Conservation (phyloP, 2,113 vertebrate species). For the Leucosticte australis region DNA sequence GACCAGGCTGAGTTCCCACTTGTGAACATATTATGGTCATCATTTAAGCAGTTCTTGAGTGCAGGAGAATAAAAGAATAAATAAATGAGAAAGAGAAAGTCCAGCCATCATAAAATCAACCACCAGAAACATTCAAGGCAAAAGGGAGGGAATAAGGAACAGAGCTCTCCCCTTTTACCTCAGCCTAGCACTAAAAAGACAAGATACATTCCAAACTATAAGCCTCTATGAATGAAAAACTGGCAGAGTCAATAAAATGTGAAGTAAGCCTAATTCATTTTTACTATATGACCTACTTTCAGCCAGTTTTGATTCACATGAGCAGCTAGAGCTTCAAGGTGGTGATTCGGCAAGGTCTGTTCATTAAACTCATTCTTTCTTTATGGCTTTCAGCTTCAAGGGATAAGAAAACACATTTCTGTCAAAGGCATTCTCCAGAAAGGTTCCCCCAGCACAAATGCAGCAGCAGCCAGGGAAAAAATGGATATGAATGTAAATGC, state of each 20-base stretch:
- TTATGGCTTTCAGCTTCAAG: constrained; percentile 64
- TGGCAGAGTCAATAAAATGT: constrained; percentile 68
- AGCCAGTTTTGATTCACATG: constrained; percentile 69
- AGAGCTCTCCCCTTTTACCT: constrained; percentile 7
- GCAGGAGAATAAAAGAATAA: not conserved
- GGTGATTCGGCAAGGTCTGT: constrained; percentile 67
- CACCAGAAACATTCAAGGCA: not conserved
- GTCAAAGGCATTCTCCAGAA: constrained; percentile 41
- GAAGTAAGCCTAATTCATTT: constrained; percentile 69
- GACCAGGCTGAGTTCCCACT: not conserved
- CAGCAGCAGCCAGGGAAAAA: not conserved
- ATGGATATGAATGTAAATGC: not conserved
- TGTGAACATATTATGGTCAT: not conserved
- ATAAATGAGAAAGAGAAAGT: not conserved
- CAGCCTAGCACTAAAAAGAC: constrained; percentile 20
- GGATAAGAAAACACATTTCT: constrained; percentile 62
- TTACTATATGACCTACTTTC: constrained; percentile 79
- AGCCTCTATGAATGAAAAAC: constrained; percentile 55
- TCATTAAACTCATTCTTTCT: constrained; percentile 69
- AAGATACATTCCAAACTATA: constrained; percentile 29
- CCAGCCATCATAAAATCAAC: not conserved
- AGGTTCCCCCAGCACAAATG: constrained; percentile 13
- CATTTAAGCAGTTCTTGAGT: not conserved
- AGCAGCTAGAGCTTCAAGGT: constrained; percentile 64
- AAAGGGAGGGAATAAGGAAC: not conserved